These are phyloP conservation scores for Leptocoma aspasia DNA, from an alignment of 2,113 vertebrate species.

Conservation along the genomic window DNA sequence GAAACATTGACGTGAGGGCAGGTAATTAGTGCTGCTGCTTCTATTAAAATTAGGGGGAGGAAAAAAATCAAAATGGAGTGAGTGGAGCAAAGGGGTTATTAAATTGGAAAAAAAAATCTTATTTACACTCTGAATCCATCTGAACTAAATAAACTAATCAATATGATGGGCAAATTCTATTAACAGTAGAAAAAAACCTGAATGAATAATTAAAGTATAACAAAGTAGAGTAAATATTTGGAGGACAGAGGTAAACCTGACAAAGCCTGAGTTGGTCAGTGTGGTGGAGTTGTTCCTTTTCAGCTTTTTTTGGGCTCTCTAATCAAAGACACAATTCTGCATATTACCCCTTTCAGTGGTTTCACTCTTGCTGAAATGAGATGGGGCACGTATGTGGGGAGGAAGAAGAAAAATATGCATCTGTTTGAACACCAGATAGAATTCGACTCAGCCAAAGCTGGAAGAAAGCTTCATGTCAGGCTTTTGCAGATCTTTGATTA, in stretches of 20 bases:
- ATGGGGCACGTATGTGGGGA: not conserved
- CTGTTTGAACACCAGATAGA: not conserved
- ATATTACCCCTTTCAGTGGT: not conserved
- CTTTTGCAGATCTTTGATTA: not conserved
- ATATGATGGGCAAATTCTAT: slow-evolving; percentile 43
- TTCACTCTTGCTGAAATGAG: not conserved
- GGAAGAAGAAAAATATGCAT: not conserved
- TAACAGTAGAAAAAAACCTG: not conserved
- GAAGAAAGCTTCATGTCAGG: not conserved
- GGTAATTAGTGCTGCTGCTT: slow-evolving; percentile 54
- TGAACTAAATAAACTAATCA: slow-evolving; percentile 51
- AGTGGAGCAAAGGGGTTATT: slow-evolving; percentile 30
- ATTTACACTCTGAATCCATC: slow-evolving; percentile 21
- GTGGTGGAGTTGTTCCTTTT: not conserved
- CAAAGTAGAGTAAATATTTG: slow-evolving; percentile 32
- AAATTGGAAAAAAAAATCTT: not conserved
- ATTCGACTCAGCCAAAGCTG: not conserved
- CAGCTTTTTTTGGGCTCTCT: not conserved
- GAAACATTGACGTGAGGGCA: slow-evolving; percentile 38
- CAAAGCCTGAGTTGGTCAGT: not conserved
- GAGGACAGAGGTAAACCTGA: not conserved
- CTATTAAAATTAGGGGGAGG: slow-evolving; percentile 27
- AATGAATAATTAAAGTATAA: not conserved
- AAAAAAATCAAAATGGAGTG: not conserved
- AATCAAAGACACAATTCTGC: not conserved